These are phyloP conservation scores for Ostrea denselamellosa DNA, from an alignment of 1,140 invertebrate genomes.

Conservation along the genomic window DNA sequence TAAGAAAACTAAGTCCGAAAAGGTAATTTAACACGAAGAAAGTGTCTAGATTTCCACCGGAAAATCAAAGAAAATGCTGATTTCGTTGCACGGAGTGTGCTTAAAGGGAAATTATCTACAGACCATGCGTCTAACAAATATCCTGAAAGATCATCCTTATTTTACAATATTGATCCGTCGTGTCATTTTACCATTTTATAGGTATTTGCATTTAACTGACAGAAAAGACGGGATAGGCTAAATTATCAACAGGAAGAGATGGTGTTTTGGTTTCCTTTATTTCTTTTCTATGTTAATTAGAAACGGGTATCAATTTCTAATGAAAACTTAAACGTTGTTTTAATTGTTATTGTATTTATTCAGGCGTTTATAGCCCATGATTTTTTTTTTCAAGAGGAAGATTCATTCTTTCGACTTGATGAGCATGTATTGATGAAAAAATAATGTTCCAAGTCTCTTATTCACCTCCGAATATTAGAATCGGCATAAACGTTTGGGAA, in stretches of 20 bases:
- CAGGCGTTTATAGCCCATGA: too few relatives aligned
- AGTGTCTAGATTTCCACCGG: background rate
- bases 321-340: background rate
- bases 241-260: background rate
- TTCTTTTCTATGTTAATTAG: background rate
- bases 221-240: slow-evolving; percentile 1
- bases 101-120: slow-evolving; percentile 11
- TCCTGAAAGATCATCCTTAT: slow-evolving; percentile 26
- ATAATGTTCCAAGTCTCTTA: too few relatives aligned
- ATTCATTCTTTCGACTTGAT: too few relatives aligned
- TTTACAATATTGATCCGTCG: background rate
- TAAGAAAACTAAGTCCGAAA: background rate
- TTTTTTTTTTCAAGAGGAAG: too few relatives aligned
- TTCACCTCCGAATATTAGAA: too few relatives aligned
- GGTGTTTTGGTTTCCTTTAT: slow-evolving; percentile 11
- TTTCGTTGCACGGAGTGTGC: background rate
- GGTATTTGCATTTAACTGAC: slow-evolving; percentile 27
- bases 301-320: background rate
- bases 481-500: too few relatives aligned
- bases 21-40: background rate
- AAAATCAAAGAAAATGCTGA: background rate
- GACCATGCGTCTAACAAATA: slow-evolving; percentile 16
- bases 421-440: too few relatives aligned
- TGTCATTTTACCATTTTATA: slow-evolving; percentile 22
- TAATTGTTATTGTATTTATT: too few relatives aligned